phyloP scores from a whole-genome alignment of 2,113 vertebrate species.

The Neogobius melanostomus region DNA sequence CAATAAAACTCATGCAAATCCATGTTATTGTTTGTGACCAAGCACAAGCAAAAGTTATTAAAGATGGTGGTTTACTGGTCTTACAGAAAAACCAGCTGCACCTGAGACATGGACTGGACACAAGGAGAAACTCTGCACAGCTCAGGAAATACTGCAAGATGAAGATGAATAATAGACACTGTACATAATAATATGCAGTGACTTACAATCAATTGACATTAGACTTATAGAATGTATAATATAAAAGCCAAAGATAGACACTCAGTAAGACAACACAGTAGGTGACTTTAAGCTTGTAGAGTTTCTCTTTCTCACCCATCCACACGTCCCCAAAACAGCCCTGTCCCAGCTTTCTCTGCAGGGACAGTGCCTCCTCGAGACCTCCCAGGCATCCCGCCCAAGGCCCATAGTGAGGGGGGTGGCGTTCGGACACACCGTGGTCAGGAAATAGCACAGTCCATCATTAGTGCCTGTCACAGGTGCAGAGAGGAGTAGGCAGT shows the following conservation, averaged over 20 bases:
- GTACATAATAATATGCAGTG: background rate
- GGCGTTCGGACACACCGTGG: slow-evolving; percentile 78
- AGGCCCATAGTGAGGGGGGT: slow-evolving; percentile 93
- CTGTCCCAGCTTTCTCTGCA: slow-evolving; percentile 87
- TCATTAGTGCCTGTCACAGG: slow-evolving; percentile 82
- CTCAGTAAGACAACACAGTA: slow-evolving; percentile 20
- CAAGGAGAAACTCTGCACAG: slow-evolving; percentile 31
- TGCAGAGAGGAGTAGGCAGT: slow-evolving; percentile 15
- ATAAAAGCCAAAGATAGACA: slow-evolving; percentile 1
- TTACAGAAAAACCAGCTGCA: slow-evolving; percentile 48
- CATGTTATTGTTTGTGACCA: slow-evolving; percentile 34
- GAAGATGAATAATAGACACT: slow-evolving; percentile 14
- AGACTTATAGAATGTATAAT: too few relatives aligned
- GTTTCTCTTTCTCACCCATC: slow-evolving; percentile 84
- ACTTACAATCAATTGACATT: background rate
- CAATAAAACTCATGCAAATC: slow-evolving; percentile 40
- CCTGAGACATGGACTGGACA: slow-evolving; percentile 40
- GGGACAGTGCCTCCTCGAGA: slow-evolving; percentile 80
- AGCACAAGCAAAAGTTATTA: slow-evolving; percentile 42
- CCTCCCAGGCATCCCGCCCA: slow-evolving; percentile 94
- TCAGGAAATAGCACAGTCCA: slow-evolving; percentile 91
- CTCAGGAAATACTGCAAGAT: slow-evolving; percentile 29
- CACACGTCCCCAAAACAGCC: slow-evolving; percentile 97
- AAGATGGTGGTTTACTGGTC: slow-evolving; percentile 33
- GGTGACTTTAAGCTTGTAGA: slow-evolving; percentile 8